Conservation (phyloP, 64 coral and sea anemone genomes). For the Montipora foliosa region DNA sequence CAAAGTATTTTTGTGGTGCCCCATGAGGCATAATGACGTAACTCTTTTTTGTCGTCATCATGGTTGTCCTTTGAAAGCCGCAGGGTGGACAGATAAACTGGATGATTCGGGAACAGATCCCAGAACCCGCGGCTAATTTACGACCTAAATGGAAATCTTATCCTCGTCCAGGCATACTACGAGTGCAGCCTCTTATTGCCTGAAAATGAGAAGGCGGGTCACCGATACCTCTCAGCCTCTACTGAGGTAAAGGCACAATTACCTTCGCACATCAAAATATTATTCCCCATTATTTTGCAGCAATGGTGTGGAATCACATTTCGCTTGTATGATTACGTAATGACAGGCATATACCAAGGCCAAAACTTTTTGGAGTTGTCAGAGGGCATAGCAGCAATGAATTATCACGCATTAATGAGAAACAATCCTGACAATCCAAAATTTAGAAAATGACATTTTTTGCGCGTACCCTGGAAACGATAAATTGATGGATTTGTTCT, state of each 20-base stretch:
- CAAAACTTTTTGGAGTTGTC: constrained; percentile 38
- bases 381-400: constrained; percentile 52
- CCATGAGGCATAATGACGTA: constrained; percentile 40
- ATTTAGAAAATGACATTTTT: constrained; percentile 35
- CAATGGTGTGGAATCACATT: constrained; percentile 21
- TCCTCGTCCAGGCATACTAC: constrained; percentile 49
- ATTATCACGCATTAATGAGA: constrained; percentile 31
- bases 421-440: background rate
- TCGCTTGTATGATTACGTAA: constrained; percentile 12
- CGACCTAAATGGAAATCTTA: constrained; percentile 35
- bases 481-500: constrained; percentile 73
- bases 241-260: constrained; percentile 9
- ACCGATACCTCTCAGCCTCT: constrained; percentile 66
- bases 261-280: background rate
- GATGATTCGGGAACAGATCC: constrained; percentile 4
- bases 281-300: constrained; percentile 31
- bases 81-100: constrained; percentile 35
- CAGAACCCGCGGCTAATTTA: constrained; percentile 31
- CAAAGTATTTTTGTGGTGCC: constrained; percentile 3
- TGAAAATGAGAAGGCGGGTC: background rate
- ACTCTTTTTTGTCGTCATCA: constrained; percentile 39
- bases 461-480: constrained; percentile 66
- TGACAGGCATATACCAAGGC: constrained; percentile 14
- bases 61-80: constrained; percentile 26
- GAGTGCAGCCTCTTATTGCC: background rate